Conservation (phyloP, 2,113 vertebrate genomes). For the Phyllopteryx taeniolatus region DNA sequence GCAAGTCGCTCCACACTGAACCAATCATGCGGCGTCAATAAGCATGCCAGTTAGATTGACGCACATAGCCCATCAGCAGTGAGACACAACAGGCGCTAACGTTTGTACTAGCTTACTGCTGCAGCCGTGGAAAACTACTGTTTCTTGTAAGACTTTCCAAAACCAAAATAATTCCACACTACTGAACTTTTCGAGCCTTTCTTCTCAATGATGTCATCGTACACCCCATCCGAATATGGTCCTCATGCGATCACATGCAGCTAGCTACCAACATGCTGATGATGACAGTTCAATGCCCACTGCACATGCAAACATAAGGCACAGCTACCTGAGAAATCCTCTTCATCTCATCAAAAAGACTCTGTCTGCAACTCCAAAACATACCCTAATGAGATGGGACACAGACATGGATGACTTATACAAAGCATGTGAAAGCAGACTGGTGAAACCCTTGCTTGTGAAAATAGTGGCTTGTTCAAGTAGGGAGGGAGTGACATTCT, state of each 20-base stretch:
- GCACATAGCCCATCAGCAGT: no score
- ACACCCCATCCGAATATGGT: neutral
- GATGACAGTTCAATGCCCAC: constrained; percentile 2
- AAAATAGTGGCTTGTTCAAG: neutral
- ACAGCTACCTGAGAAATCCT: constrained; percentile 89
- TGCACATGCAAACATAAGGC: constrained; percentile 26
- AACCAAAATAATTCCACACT: no score
- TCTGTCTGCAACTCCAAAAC: constrained; percentile 98
- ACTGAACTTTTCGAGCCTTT: no score
- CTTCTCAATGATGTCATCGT: no score
- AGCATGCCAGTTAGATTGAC: no score
- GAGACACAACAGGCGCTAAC: no score
- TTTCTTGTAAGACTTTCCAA: no score
- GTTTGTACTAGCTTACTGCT: no score
- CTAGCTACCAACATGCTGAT: constrained; percentile 34
- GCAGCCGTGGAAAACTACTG: no score
- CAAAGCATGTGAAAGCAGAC: neutral
- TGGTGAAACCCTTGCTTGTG: neutral
- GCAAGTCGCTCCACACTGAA: no score
- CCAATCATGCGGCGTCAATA: no score
- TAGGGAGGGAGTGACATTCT: neutral
- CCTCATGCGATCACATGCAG: constrained; percentile 34
- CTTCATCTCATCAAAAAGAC: constrained; percentile 98
- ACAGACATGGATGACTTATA: neutral
- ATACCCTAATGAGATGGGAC: constrained; percentile 75